Conservation (phyloP, 2,113 vertebrate genomes). For the Burhinus oedicnemus region DNA sequence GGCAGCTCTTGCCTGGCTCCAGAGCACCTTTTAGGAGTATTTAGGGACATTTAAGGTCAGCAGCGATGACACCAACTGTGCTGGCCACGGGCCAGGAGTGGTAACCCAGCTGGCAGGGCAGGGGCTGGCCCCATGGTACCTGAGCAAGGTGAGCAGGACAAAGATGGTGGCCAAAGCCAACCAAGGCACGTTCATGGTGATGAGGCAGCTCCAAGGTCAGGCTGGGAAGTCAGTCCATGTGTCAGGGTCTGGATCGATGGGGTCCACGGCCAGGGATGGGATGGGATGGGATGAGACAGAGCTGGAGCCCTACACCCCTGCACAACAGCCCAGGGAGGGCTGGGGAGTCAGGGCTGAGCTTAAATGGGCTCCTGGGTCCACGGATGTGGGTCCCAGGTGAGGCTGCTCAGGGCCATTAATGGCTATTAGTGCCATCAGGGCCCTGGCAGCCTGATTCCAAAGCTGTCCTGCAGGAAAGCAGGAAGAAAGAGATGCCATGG, state of each 20-base stretch:
- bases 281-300: neutral
- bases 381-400: neutral
- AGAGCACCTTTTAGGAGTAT: neutral
- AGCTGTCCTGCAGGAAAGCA: neutral
- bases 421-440: neutral
- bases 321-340: neutral
- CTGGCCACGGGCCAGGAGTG: neutral
- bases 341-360: neutral
- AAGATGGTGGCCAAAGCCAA: neutral
- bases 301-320: neutral
- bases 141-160: neutral
- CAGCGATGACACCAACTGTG: neutral
- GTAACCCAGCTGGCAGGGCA: too few relatives aligned
- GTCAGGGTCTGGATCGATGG: accelerated
- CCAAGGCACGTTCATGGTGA: accelerated
- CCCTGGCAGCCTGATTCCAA: neutral
- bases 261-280: neutral
- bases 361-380: neutral
- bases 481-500: neutral
- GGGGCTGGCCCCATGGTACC: neutral
- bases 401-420: neutral
- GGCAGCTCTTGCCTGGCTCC: neutral
- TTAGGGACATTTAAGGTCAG: neutral
- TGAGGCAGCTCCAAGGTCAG: neutral
- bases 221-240: neutral